Percentiles rank a stretch among this genome's conserved stretches.
Evolutionary conservation across 2,888 invertebrate genomes (phyloP).

Genomic region (Temnothorax rugatulus): DNA sequence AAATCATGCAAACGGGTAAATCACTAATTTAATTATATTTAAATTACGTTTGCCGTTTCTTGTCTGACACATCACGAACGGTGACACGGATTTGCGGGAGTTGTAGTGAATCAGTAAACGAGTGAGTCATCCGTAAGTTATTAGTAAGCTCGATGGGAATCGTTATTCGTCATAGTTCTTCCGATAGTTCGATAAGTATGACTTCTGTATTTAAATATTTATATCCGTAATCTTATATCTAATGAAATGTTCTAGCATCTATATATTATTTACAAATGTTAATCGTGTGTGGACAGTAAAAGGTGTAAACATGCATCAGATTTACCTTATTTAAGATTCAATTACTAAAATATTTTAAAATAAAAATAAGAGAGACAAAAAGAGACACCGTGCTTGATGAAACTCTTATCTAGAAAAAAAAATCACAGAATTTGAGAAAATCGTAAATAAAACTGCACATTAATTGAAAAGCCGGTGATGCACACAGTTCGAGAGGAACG

Average conservation of each 20-base stretch:
- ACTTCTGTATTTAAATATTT: background rate
- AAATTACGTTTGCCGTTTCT: conserved; percentile 5
- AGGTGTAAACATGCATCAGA: background rate
- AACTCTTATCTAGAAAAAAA: background rate
- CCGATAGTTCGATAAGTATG: background rate
- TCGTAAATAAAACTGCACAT: background rate
- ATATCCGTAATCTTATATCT: background rate
- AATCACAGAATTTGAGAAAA: background rate
- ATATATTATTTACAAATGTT: background rate
- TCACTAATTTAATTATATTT: background rate
- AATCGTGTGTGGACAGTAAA: background rate
- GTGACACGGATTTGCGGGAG: conserved; percentile 24
- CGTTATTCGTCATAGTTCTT: conserved; percentile 32
- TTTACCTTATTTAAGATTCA: background rate
- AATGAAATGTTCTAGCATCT: background rate
- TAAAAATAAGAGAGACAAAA: background rate
- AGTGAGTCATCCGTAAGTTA: conserved; percentile 29
- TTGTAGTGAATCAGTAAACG: conserved; percentile 43
- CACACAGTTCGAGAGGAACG: background rate
- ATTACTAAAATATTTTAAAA: background rate
- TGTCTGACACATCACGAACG: no score
- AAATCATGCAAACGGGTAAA: background rate
- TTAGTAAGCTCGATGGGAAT: conserved; percentile 15
- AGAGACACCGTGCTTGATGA: background rate
- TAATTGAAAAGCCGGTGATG: background rate